Percentiles rank a stretch among this genome's conserved stretches.
Conservation (phyloP, 1,140 invertebrate species). For the Leptopilina boulardi region DNA sequence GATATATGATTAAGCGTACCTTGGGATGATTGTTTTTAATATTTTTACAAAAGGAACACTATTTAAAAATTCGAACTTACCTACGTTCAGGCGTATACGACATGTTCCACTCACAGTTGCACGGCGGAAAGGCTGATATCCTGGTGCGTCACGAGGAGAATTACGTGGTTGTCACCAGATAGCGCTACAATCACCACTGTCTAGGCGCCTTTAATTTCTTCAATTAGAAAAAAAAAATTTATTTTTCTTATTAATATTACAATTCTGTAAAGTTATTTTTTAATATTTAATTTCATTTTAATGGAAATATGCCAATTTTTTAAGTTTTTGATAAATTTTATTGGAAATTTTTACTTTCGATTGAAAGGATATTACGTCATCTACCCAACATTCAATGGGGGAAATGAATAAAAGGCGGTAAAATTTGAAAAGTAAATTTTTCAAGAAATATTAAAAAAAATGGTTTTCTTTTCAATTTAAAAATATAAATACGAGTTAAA, state of each 20-base stretch:
- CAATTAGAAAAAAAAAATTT: background rate
- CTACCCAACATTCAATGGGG: background rate
- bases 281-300: background rate
- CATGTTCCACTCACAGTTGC: slow-evolving; percentile 84
- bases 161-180: slow-evolving; percentile 38
- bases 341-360: background rate
- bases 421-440: too few relatives aligned
- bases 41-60: slow-evolving; percentile 25
- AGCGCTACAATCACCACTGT: slow-evolving; percentile 44
- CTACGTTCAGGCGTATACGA: slow-evolving; percentile 84
- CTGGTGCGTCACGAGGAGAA: slow-evolving; percentile 65
- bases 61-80: slow-evolving; percentile 77
- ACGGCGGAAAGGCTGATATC: slow-evolving; percentile 82
- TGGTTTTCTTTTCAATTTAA: too few relatives aligned
- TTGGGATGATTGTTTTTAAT: background rate
- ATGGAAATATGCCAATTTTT: background rate
- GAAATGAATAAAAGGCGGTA: too few relatives aligned
- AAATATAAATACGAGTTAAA: too few relatives aligned
- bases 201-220: background rate
- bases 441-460: too few relatives aligned
- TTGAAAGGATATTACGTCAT: background rate
- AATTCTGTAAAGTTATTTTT: background rate
- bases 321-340: background rate
- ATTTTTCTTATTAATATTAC: background rate
- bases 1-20: background rate